Conservation (phyloP, 1,140 invertebrate species). For the Procambarus clarkii region DNA sequence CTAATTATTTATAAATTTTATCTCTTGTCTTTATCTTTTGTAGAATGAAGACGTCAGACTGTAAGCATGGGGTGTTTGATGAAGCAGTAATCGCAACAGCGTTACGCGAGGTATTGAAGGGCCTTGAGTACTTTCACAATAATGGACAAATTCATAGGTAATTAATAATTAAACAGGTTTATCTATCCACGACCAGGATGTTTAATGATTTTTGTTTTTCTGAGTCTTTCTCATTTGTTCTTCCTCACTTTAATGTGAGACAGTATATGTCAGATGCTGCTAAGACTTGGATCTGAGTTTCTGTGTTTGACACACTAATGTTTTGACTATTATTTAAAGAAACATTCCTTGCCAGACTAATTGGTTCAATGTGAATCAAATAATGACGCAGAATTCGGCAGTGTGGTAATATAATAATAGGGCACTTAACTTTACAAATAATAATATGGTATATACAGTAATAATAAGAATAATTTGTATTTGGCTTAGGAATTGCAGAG, state of each 20-base stretch:
- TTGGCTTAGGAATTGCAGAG: no score
- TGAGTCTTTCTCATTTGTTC: not conserved
- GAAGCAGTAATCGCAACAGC: constrained; percentile 99
- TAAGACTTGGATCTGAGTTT: no score
- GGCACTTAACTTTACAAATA: no score
- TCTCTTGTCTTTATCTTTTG: constrained; percentile 14
- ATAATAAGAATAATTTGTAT: no score
- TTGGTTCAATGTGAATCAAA: no score
- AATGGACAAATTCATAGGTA: constrained; percentile 96
- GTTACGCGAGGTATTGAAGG: constrained; percentile 97
- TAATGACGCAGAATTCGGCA: no score
- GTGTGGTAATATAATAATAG: no score
- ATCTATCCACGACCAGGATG: not conserved
- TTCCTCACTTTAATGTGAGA: not conserved
- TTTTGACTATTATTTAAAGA: no score
- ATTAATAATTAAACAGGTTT: constrained; percentile 22
- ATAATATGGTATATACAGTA: no score
- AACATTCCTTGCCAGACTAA: no score
- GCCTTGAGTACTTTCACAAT: constrained; percentile 98
- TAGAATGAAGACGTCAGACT: constrained; percentile 91
- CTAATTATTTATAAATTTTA: not conserved
- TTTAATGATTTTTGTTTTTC: not conserved
- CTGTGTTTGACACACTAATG: no score
- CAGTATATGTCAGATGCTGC: no score
- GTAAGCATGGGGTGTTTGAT: constrained; percentile 97